A percentile compares a stretch with the other conserved stretches of the same genome.
These are phyloP conservation scores for Dichetophora obliterata DNA, from an alignment of 2,888 invertebrate species.

Conservation along the genomic window DNA sequence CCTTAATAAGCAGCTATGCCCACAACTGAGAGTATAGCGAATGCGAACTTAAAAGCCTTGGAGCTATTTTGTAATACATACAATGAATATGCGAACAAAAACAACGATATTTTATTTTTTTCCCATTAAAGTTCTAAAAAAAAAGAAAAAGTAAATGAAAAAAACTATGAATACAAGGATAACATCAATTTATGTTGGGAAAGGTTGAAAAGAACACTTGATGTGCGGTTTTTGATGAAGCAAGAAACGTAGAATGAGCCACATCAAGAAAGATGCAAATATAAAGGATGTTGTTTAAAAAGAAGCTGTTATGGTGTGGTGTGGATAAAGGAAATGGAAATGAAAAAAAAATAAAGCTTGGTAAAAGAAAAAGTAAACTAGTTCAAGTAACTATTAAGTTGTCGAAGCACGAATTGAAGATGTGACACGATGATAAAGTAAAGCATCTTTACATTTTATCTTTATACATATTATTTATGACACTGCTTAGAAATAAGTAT, in stretches of 20 bases:
- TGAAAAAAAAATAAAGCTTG: too few species aligned
- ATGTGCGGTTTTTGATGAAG: constrained; percentile 8
- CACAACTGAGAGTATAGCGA: background rate
- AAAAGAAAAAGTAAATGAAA: background rate
- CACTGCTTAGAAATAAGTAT: background rate
- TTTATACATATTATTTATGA: background rate
- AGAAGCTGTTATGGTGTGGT: background rate
- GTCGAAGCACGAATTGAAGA: background rate
- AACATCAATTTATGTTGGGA: constrained; percentile 18
- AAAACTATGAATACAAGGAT: constrained; percentile 5
- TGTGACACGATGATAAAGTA: background rate
- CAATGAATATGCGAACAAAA: background rate
- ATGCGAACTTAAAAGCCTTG: background rate
- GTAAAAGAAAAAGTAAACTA: background rate
- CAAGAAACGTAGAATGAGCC: background rate
- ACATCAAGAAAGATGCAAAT: constrained; percentile 24
- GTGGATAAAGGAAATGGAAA: background rate
- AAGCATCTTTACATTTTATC: constrained; percentile 1
- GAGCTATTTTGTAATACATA: background rate
- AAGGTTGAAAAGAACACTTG: constrained; percentile 19
- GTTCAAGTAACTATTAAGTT: constrained; percentile 31
- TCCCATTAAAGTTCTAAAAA: background rate
- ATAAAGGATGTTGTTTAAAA: background rate
- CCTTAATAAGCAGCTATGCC: too few species aligned
- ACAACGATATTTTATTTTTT: background rate